These are phyloP conservation scores for Centruroides sculpturatus DNA, from an alignment of 1,140 invertebrate genomes.

Conservation along the genomic window DNA sequence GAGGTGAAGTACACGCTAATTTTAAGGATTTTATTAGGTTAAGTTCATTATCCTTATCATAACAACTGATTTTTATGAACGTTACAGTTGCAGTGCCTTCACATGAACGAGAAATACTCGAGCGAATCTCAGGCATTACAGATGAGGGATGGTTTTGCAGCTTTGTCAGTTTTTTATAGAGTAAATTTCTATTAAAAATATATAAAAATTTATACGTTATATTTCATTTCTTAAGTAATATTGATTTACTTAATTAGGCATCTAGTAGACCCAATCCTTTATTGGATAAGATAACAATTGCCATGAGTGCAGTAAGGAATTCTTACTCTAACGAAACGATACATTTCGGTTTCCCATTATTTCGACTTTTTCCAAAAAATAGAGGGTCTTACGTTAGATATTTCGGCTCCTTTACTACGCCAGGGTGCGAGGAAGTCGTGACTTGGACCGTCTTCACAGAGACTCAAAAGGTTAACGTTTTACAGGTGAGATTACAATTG, in stretches of 20 bases:
- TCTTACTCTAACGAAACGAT: constrained; percentile 19
- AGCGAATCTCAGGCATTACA: constrained; percentile 28
- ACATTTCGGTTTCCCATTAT: constrained; percentile 52
- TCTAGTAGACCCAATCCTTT: too few species aligned
- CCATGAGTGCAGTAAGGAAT: too few species aligned
- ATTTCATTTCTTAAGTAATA: too few species aligned
- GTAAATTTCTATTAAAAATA: too few species aligned
- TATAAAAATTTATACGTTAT: too few species aligned
- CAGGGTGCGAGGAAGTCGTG: constrained; percentile 74
- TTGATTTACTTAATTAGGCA: too few species aligned
- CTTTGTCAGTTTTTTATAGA: too few species aligned
- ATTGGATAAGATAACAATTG: too few species aligned
- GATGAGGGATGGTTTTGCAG: constrained; percentile 29
- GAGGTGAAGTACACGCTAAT: constrained; percentile 3
- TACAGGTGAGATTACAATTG: constrained; percentile 44
- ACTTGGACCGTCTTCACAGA: constrained; percentile 74
- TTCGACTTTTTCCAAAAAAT: constrained; percentile 39
- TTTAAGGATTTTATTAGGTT: too few species aligned
- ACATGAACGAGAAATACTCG: constrained; percentile 41
- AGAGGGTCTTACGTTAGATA: constrained; percentile 52
- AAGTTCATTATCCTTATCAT: too few species aligned
- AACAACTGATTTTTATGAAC: constrained; percentile 4
- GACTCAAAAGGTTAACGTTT: constrained; percentile 51
- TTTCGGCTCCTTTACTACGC: constrained; percentile 75
- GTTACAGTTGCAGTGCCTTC: constrained; percentile 48